Conservation (phyloP, 2,888 invertebrate genomes). For the Netelia melanura region DNA sequence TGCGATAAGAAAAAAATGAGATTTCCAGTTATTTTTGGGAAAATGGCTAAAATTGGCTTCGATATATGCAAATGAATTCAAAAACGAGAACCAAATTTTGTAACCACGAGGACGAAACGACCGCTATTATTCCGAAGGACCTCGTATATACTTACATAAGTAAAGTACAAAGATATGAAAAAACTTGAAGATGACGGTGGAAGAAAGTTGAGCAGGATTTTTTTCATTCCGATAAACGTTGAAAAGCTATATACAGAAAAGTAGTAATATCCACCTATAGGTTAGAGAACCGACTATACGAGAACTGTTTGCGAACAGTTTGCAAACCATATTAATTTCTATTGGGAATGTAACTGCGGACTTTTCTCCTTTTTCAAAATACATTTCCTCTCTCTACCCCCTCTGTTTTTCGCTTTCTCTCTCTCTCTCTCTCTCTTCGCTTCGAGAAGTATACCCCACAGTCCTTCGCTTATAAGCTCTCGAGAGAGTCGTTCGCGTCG, state of each 20-base stretch:
- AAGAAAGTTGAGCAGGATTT: neutral
- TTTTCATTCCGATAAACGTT: conserved; percentile 33
- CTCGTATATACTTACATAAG: neutral
- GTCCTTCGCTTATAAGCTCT: conserved; percentile 32
- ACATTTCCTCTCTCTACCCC: neutral
- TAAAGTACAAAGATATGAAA: neutral
- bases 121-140: neutral
- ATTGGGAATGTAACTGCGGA: conserved; percentile 37
- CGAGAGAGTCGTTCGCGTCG: conserved; percentile 13
- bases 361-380: conserved; percentile 37
- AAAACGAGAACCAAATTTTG: neutral
- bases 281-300: conserved; percentile 20
- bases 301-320: conserved; percentile 48
- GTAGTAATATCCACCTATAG: conserved; percentile 24
- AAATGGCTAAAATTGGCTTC: no score
- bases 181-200: neutral
- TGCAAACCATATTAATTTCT: conserved; percentile 43
- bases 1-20: no score
- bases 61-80: neutral
- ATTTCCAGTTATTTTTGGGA: no score
- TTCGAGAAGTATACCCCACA: conserved; percentile 14
- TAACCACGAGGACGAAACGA: neutral
- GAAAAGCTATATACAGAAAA: conserved; percentile 24
- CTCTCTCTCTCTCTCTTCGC: neutral
- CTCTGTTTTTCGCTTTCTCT: neutral